These are phyloP conservation scores for Symphodus melops DNA, from an alignment of 2,113 vertebrate species.

Conservation along the genomic window DNA sequence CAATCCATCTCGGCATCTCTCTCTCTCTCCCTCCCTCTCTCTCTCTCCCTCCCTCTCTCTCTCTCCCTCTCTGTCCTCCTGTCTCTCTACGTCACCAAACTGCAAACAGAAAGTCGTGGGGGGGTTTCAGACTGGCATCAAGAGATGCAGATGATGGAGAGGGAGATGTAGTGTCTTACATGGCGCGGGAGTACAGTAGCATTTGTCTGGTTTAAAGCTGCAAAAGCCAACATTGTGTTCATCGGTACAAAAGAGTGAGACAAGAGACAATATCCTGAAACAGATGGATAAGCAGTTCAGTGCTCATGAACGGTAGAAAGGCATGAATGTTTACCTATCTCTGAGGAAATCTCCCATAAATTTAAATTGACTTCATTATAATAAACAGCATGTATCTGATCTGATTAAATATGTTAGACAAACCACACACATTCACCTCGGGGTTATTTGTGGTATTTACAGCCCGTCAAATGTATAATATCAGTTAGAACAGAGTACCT, in stretches of 20 bases:
- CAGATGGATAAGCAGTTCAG: neutral
- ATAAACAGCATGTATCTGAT: neutral
- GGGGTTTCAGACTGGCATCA: slow-evolving; percentile 51
- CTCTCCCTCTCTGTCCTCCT: slow-evolving; percentile 50
- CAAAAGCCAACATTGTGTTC: slow-evolving; percentile 17
- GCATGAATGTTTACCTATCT: neutral
- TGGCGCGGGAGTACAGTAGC: slow-evolving; percentile 62
- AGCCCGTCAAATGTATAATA: slow-evolving; percentile 22
- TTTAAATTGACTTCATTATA: slow-evolving; percentile 28
- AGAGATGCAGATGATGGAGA: slow-evolving; percentile 73
- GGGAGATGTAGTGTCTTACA: slow-evolving; percentile 59
- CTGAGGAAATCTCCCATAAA: slow-evolving; percentile 11
- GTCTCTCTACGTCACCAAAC: slow-evolving; percentile 79
- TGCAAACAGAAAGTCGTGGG: slow-evolving; percentile 77
- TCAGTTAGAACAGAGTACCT: slow-evolving; percentile 7
- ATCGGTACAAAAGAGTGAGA: neutral
- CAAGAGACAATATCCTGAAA: too few species aligned
- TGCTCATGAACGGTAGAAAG: neutral
- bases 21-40: slow-evolving; percentile 52
- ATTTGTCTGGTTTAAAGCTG: slow-evolving; percentile 41
- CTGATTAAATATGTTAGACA: slow-evolving; percentile 7
- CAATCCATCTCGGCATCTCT: slow-evolving; percentile 78
- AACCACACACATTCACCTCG: slow-evolving; percentile 6
- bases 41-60: slow-evolving; percentile 32
- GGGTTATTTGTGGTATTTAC: slow-evolving; percentile 38